phyloP scores from a whole-genome alignment of 2,888 invertebrate genomes.

The Drosophila colorata region DNA sequence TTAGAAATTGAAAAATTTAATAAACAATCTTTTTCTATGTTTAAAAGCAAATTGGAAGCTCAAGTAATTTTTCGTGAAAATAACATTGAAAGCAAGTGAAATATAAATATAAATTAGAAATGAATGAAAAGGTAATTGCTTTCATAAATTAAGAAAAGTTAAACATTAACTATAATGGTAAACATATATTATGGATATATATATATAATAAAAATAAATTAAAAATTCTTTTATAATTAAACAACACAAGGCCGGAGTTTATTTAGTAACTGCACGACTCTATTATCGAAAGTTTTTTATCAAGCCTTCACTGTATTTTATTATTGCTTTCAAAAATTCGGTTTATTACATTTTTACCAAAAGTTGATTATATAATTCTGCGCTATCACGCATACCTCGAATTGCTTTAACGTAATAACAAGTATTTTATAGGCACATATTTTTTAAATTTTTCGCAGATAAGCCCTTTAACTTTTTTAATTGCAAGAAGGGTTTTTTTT shows the following conservation, averaged over 20 bases:
- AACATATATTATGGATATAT: too few species aligned
- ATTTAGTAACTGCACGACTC: too few species aligned
- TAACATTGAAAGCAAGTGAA: background rate
- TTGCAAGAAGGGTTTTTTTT: slow-evolving; percentile 14
- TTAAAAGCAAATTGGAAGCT: background rate
- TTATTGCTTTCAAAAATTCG: background rate
- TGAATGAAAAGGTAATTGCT: too few species aligned
- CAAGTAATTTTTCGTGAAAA: background rate
- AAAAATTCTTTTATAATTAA: too few species aligned
- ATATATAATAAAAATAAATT: too few species aligned
- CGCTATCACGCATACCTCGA: background rate
- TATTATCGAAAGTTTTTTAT: too few species aligned
- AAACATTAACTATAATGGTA: background rate
- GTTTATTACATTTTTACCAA: background rate
- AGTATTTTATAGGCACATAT: background rate
- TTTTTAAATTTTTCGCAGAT: background rate
- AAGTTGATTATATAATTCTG: background rate
- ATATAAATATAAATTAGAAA: background rate
- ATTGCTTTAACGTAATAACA: background rate
- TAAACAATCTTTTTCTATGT: background rate
- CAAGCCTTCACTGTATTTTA: background rate
- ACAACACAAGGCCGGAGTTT: too few species aligned
- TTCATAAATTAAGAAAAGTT: background rate
- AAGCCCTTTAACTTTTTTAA: slow-evolving; percentile 19
- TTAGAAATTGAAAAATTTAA: slow-evolving; percentile 28